phyloP scores from a whole-genome alignment of 2,797 vertebrate species.

The Poecilia picta region DNA sequence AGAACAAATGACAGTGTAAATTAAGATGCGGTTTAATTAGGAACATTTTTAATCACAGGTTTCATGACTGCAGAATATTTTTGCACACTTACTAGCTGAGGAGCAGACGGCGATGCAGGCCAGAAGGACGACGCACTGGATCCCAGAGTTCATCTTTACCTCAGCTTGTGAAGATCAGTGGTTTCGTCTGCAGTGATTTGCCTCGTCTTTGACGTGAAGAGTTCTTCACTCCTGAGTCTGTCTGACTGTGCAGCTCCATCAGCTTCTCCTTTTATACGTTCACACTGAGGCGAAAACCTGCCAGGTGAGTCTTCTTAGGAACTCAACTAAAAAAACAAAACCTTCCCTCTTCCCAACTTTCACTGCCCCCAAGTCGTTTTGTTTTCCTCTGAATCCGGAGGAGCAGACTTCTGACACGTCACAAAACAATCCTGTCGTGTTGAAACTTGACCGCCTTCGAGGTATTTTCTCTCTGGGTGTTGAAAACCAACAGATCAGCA shows the following conservation, averaged over 20 bases:
- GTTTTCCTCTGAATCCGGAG: not conserved
- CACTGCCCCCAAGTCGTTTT: not conserved
- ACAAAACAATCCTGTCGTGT: not conserved
- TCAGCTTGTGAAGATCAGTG: not conserved
- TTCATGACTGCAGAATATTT: not conserved
- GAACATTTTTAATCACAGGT: not conserved
- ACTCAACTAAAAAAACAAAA: not conserved
- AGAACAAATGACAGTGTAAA: not conserved
- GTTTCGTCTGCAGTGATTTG: not conserved
- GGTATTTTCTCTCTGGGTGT: not conserved
- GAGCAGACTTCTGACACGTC: not conserved
- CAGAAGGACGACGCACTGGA: conserved; percentile 39
- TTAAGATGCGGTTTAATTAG: not conserved
- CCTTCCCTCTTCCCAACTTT: not conserved
- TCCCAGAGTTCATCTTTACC: conserved; percentile 26
- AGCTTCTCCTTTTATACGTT: conserved; percentile 1
- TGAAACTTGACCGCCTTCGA: not conserved
- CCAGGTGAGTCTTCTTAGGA: conserved; percentile 2
- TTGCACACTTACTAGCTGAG: conserved; percentile 18
- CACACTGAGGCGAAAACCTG: not conserved
- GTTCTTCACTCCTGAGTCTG: not conserved
- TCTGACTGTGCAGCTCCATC: not conserved
- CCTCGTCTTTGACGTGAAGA: not conserved
- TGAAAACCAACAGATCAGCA: not conserved
- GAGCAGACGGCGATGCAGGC: conserved; percentile 2